Percentiles rank a stretch among this genome's conserved stretches.
Evolutionary conservation across 2,113 vertebrate species (phyloP).

Genomic region (Mormoops blainvillei): DNA sequence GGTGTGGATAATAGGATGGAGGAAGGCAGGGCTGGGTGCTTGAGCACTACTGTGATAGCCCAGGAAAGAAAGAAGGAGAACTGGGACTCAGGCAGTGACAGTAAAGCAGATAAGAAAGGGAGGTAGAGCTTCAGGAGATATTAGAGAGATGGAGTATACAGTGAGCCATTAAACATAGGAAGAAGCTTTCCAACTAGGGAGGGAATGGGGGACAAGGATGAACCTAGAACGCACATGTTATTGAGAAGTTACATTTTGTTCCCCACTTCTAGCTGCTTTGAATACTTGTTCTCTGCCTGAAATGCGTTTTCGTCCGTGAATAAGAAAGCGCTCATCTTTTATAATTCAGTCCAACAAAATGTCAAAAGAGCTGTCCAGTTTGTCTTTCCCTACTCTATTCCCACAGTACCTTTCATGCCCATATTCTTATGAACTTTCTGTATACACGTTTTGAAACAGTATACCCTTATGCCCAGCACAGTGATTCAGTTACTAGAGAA

Average conservation of each 20-base stretch:
- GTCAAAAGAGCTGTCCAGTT: neutral
- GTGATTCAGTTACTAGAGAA: neutral
- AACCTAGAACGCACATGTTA: neutral
- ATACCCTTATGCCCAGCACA: too few relatives aligned
- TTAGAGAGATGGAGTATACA: neutral
- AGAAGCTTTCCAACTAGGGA: neutral
- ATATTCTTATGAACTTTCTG: neutral
- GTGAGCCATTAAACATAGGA: neutral
- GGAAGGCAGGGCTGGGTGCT: neutral
- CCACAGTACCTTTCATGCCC: neutral
- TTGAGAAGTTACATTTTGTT: neutral
- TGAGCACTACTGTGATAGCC: neutral
- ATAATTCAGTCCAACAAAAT: neutral
- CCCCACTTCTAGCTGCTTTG: neutral
- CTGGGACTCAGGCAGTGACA: neutral
- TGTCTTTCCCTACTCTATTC: neutral
- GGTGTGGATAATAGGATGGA: neutral
- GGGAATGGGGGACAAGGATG: neutral
- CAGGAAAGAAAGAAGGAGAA: neutral
- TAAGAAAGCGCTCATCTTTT: neutral
- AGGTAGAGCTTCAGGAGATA: neutral
- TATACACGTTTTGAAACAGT: neutral
- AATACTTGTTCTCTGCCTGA: neutral
- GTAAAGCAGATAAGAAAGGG: neutral
- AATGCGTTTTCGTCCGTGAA: neutral